Evolutionary conservation across 2,797 vertebrate species (phyloP), one percentile per base, ranked within the genome.

Genomic region (Notamacropus eugenii): DNA sequence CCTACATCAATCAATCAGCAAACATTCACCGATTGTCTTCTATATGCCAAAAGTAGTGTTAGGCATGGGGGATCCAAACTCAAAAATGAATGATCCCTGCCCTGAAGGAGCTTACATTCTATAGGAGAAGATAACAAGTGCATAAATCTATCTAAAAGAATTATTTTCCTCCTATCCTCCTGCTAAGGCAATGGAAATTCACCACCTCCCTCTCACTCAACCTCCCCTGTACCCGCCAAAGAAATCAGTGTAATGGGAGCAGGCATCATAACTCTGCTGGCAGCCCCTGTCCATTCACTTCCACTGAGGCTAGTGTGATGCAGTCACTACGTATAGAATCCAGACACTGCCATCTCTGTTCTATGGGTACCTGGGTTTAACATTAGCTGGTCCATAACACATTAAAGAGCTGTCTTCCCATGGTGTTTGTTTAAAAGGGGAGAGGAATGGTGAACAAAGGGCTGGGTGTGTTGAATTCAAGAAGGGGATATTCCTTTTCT

Each of bases 401-500:
- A 96, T 92, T 98, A 97, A 98, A 97, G 98, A 94, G 34, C 91
- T 91, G 82, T 93, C 97, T 96, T 82, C 91, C 96, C 96, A 91
- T 97, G 96, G 95, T 98, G 97, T 98, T 98, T 98, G 97, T 91
- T 34, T 97, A 98, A 98, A 82, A 82, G 22, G 40, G 98, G 97
- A 98, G 92, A 90, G 57, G 95, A 96, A 62, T 90, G 31, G 93
- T 96, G 97, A 97, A 98, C 98, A 97, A 98, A 98, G 97, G 96
- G 94, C 96, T 95, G 40, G 96, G 93, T 96, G 82, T 95, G 92
- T 95, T 97, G 96, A 97, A 98, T 98, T 98, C 98, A 98, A 98
- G 98, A 96, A 96, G 97, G 97, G 96, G 96, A 94, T 98, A 98
- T 98, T 98, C 98, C 98, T 98, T 98, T 98, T 96, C 98, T 98